Conservation (phyloP, 2,797 vertebrate genomes). For the Loriculus beryllinus region DNA sequence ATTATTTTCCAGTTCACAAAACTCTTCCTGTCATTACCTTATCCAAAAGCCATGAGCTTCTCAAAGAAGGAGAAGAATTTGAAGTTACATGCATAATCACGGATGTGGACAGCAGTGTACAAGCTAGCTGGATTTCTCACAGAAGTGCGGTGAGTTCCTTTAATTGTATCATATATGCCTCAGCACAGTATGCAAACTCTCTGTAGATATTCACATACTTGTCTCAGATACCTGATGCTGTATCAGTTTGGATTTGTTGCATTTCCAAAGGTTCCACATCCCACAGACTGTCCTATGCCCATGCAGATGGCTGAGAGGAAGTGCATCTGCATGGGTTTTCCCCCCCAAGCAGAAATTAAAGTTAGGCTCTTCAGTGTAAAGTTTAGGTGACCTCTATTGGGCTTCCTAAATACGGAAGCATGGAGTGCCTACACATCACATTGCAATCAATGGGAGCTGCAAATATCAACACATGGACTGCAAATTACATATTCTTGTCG, state of each 20-base stretch:
- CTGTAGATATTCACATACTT: background rate
- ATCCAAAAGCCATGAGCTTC: slow-evolving; percentile 80
- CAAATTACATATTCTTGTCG: slow-evolving; percentile 52
- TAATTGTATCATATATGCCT: background rate
- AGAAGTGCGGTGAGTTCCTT: slow-evolving; percentile 81
- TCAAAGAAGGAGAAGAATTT: slow-evolving; percentile 84
- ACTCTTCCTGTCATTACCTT: slow-evolving; percentile 81
- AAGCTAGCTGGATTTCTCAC: slow-evolving; percentile 80
- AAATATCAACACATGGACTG: slow-evolving; percentile 58
- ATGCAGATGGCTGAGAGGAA: background rate
- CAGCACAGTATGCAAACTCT: background rate
- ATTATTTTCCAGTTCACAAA: slow-evolving; percentile 82
- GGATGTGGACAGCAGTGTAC: slow-evolving; percentile 87
- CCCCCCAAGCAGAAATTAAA: background rate
- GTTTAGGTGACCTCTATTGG: slow-evolving; percentile 50
- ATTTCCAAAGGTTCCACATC: background rate
- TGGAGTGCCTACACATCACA: slow-evolving; percentile 50
- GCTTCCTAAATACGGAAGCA: slow-evolving; percentile 32
- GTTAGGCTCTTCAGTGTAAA: background rate
- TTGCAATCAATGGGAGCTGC: slow-evolving; percentile 56
- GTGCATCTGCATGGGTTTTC: background rate
- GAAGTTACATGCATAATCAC: slow-evolving; percentile 84
- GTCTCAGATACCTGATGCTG: background rate
- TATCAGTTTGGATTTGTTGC: background rate
- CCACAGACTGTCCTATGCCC: background rate